Base-by-base conservation (phyloP, 2,888 invertebrate genomes). In the Toxonevra muliebris region DNA sequence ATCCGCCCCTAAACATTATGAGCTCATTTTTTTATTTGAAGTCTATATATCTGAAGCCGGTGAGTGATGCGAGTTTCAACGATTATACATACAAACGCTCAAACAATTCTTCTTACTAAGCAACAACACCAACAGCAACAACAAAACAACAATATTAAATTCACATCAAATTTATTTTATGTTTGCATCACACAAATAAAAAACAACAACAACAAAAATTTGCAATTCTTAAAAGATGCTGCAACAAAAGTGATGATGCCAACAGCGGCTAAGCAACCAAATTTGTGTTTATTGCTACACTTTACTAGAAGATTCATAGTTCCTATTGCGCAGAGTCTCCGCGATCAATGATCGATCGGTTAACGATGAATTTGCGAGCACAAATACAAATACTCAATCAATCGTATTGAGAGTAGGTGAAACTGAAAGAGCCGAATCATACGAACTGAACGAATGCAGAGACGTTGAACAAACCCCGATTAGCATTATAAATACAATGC, bases 1-100 rank as follows among this genome's bases (percentile, higher is more conserved):
- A 81, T 80, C 80, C 80, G 80, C 76, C 74, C 77, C 68, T 68
- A 40, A 61, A 45, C 54, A 42, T 52, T 65, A 65, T 60, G 65
- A 68, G 57, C 61, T 68, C 64, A 65, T 65, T 50, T 48, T 58
- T 40, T 50, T n/a, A n/a, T 57, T 63, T 55, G 20, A 58, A 52
- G 53, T 61, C 20, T 13, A 19, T n/a, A 54, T n/a, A n/a, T n/a
- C 9, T 54, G 20, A 19, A 3, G 13, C 13, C 30, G 20, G 57
- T 30, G 30, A 30, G 30, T 30, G 30, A 4, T 30, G 30, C 7
- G 30, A 4, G 30, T 30, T 30, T 30, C 30, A 4, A 30, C 30
- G 30, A 30, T 30, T 30, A 7, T 30, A 30, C 2, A 7, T 30
- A 30, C 2, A 30, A 30, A 30, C 30, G 7, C 30, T 30, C 30